A percentile compares a stretch with the other conserved stretches of the same genome.
Evolutionary conservation across 2,113 vertebrate genomes (phyloP).

Genomic region (Grus americana): DNA sequence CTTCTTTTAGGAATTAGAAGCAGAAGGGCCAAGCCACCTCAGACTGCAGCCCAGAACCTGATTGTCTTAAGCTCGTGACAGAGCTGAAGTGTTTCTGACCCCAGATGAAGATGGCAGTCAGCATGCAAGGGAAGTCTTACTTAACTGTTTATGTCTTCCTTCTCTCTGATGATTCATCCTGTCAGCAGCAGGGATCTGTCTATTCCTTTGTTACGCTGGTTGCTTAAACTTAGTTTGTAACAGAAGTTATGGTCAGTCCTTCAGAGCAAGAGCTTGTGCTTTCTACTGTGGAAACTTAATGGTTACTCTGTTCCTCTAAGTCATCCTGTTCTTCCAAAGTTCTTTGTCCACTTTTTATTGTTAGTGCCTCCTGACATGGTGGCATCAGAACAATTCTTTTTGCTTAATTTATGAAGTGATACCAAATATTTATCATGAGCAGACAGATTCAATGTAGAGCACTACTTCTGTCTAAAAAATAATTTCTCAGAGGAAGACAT

Average conservation of each 20-base stretch:
- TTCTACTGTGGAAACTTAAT: not conserved
- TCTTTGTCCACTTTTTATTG: not conserved
- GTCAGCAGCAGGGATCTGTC: not conserved
- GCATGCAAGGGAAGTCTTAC: not conserved
- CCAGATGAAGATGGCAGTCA: not conserved
- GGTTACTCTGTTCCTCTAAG: not conserved
- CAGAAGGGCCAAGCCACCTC: not conserved
- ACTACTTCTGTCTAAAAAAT: not conserved
- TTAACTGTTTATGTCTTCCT: not conserved
- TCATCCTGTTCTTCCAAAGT: not conserved
- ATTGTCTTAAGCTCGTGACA: not conserved
- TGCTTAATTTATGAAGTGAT: not conserved
- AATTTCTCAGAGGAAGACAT: not conserved
- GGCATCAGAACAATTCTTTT: not conserved
- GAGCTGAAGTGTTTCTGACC: not conserved
- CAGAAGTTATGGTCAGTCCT: not conserved
- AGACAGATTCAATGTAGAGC: not conserved
- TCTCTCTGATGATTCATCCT: not conserved
- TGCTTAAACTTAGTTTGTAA: not conserved
- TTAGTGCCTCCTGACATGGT: not conserved
- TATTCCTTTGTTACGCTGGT: not conserved
- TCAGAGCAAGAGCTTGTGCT: not conserved
- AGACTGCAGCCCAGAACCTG: not conserved
- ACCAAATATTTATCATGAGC: not conserved
- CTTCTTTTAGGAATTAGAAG: not conserved